A percentile compares a stretch with the other conserved stretches of the same genome.
phyloP scores from a whole-genome alignment of 2,888 invertebrate species.

The Danaus chrysippus region DNA sequence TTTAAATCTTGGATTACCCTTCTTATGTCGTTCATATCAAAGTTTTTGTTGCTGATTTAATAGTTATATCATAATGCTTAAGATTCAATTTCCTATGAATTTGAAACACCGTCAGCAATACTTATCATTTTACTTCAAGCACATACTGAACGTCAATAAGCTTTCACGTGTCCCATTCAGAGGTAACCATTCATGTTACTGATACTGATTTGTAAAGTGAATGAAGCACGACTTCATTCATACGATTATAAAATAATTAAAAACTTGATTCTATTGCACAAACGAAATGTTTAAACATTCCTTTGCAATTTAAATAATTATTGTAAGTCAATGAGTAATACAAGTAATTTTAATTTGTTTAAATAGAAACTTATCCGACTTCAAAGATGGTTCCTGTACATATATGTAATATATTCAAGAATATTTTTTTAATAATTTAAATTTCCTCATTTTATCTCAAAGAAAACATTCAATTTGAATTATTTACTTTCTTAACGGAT shows the following conservation, averaged over 20 bases:
- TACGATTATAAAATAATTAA: conserved; percentile 14
- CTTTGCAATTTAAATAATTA: no score
- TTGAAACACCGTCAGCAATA: conserved; percentile 8
- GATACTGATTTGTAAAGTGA: conserved; percentile 39
- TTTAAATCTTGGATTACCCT: conserved; percentile 11
- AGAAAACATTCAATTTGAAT: no score
- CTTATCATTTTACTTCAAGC: conserved; percentile 32
- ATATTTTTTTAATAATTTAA: no score
- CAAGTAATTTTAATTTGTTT: no score
- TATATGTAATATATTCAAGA: no score
- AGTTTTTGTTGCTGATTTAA: conserved; percentile 21
- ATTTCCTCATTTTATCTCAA: no score
- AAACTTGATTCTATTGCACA: background rate
- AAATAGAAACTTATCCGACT: no score
- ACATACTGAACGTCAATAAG: conserved; percentile 50
- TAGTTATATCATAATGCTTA: conserved; percentile 20
- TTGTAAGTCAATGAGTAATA: no score
- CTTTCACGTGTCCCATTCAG: conserved; percentile 61
- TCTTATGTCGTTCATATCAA: conserved; percentile 13
- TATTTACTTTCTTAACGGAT: no score
- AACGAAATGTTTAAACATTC: no score
- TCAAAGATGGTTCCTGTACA: no score
- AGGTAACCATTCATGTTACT: conserved; percentile 55
- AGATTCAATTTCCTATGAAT: conserved; percentile 22
- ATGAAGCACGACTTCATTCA: conserved; percentile 43